Percentiles rank a stretch among this genome's conserved stretches.
These are phyloP conservation scores for Seira sanloemensis DNA, from an alignment of 2,888 invertebrate species.

Conservation along the genomic window DNA sequence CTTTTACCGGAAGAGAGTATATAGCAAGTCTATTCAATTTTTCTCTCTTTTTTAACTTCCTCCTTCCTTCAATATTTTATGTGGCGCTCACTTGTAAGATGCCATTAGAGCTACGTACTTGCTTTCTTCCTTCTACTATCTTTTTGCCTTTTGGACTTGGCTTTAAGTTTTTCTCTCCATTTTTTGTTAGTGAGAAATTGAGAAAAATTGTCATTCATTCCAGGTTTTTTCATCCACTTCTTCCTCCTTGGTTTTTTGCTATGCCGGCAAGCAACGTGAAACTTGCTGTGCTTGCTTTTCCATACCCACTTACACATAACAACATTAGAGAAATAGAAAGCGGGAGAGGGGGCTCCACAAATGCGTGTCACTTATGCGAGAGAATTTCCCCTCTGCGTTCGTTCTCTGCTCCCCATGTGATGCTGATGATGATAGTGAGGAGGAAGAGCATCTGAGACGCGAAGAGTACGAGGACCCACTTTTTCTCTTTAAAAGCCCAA, in stretches of 20 bases:
- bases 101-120: neutral
- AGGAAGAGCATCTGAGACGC: neutral
- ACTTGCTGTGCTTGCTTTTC: neutral
- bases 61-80: conserved; percentile 8
- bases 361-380: neutral
- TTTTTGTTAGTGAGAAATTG: conserved; percentile 39
- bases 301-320: neutral
- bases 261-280: neutral
- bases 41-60: neutral
- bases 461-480: neutral
- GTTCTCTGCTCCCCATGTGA: neutral
- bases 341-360: neutral
- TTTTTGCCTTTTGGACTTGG: neutral
- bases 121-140: conserved; percentile 8
- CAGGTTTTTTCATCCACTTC: conserved; percentile 49
- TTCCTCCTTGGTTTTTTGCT: neutral
- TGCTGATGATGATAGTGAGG: neutral
- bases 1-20: conserved; percentile 36
- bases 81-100: neutral
- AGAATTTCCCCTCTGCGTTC: neutral
- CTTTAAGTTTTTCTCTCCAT: neutral
- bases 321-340: conserved; percentile 20
- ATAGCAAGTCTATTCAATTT: conserved; percentile 22
- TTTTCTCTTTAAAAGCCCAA: neutral
- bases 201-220: conserved; percentile 62